phyloP scores from a whole-genome alignment of 92 coral and sea anemone species.

The Pocillopora meandrina region DNA sequence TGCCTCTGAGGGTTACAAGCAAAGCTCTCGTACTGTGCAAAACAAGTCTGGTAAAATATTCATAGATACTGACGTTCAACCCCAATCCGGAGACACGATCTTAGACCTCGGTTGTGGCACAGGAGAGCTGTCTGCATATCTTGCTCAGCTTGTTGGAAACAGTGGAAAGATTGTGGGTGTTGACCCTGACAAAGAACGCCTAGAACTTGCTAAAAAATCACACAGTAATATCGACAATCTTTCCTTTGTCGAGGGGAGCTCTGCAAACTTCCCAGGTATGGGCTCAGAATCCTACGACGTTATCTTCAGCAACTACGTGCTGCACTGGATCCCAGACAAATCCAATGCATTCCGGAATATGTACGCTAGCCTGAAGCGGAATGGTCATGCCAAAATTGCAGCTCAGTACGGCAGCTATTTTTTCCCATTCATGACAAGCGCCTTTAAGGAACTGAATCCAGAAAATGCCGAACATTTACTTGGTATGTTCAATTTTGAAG shows the following conservation, averaged over 20 bases:
- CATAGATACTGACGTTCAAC: not conserved
- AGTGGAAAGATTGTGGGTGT: conserved; percentile 43
- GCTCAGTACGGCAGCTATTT: conserved; percentile 7
- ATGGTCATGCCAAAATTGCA: conserved; percentile 12
- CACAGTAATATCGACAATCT: conserved; percentile 30
- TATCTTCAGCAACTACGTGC: conserved; percentile 14
- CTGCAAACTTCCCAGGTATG: conserved; percentile 29
- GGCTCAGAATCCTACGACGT: conserved; percentile 34
- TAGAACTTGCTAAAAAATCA: conserved; percentile 21
- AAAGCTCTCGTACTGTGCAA: not conserved
- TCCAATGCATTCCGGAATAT: conserved; percentile 15
- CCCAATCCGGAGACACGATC: conserved; percentile 41
- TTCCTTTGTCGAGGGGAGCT: conserved; percentile 27
- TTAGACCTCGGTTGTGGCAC: conserved; percentile 62
- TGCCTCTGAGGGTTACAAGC: conserved; percentile 5
- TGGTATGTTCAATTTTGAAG: not conserved
- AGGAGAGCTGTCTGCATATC: conserved; percentile 47
- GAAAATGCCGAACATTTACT: not conserved
- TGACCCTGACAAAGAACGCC: conserved; percentile 46
- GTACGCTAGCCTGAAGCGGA: conserved; percentile 29
- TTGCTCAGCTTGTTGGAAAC: conserved; percentile 46
- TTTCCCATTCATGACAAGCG: not conserved
- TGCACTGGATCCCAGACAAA: conserved; percentile 41
- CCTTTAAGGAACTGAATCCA: conserved; percentile 12
- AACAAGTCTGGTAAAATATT: conserved; percentile 6